Evolutionary conservation across 2,113 vertebrate genomes (phyloP).

Genomic region (Xenus cinereus): DNA sequence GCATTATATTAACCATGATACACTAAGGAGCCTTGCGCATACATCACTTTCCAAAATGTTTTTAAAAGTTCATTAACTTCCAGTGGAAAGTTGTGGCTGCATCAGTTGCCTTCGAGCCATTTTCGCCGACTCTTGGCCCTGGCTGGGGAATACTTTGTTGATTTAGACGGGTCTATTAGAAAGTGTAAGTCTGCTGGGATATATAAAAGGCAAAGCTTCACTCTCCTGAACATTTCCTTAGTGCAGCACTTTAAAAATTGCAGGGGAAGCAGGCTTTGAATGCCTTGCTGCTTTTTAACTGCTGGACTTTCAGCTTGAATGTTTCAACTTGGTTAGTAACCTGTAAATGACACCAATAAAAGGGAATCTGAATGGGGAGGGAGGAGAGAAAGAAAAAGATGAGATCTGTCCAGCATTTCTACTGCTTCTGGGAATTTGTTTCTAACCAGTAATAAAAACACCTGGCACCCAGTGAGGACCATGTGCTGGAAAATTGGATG

Average conservation of each 20-base stretch:
- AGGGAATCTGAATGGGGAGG: neutral
- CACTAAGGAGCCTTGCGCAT: neutral
- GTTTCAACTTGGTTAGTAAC: conserved; percentile 68
- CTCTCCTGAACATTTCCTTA: conserved; percentile 52
- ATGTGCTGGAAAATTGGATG: neutral
- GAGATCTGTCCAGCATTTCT: neutral
- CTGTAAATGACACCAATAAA: conserved; percentile 64
- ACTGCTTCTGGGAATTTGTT: neutral
- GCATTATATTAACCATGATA: neutral
- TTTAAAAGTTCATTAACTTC: conserved; percentile 70
- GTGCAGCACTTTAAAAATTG: conserved; percentile 59
- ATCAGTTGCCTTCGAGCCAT: conserved; percentile 29
- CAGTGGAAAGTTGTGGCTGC: conserved; percentile 55
- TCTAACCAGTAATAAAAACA: neutral
- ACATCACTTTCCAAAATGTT: conserved; percentile 55
- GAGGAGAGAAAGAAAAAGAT: neutral
- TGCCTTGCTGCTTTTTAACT: conserved; percentile 50
- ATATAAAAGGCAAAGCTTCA: conserved; percentile 50
- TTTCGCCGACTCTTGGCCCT: conserved; percentile 23
- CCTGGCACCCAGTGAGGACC: neutral
- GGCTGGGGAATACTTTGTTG: conserved; percentile 62
- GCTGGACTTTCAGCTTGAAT: conserved; percentile 60
- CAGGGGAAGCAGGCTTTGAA: conserved; percentile 23
- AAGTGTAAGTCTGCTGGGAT: conserved; percentile 58
- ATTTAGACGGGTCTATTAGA: conserved; percentile 64